A percentile compares a stretch with the other conserved stretches of the same genome.
Conservation (phyloP, 1,140 invertebrate species). For the Calephelis virginiensis region DNA sequence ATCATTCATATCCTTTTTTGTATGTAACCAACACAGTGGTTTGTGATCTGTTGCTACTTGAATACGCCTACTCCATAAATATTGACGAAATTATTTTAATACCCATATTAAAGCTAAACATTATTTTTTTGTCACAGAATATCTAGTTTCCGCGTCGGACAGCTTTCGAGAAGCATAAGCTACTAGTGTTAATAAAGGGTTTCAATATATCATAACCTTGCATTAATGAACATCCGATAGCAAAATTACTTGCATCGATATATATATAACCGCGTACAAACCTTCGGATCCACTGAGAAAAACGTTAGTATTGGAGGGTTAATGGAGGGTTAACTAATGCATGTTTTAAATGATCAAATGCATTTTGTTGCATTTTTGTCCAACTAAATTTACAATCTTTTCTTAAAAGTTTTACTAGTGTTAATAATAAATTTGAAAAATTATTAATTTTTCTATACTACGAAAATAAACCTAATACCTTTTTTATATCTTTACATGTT, state of each 20-base stretch:
- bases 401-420: background rate
- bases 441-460: constrained; percentile 13
- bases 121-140: background rate
- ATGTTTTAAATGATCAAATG: background rate
- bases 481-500: background rate
- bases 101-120: background rate
- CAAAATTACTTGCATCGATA: no score
- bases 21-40: background rate
- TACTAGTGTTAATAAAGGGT: no score
- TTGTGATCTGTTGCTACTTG: background rate
- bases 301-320: background rate
- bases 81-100: background rate
- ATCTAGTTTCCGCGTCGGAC: background rate
- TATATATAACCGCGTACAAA: background rate
- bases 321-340: background rate
- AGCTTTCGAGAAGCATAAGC: background rate
- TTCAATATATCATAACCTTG: background rate
- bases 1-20: background rate
- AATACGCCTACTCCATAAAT: background rate
- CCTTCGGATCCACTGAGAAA: background rate
- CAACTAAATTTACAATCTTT: background rate
- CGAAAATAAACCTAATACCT: constrained; percentile 9
- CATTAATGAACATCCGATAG: background rate
- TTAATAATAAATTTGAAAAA: constrained; percentile 2
- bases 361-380: background rate